Base-by-base conservation (phyloP, 2,797 vertebrate genomes). In the Lophotriccus pileatus region DNA sequence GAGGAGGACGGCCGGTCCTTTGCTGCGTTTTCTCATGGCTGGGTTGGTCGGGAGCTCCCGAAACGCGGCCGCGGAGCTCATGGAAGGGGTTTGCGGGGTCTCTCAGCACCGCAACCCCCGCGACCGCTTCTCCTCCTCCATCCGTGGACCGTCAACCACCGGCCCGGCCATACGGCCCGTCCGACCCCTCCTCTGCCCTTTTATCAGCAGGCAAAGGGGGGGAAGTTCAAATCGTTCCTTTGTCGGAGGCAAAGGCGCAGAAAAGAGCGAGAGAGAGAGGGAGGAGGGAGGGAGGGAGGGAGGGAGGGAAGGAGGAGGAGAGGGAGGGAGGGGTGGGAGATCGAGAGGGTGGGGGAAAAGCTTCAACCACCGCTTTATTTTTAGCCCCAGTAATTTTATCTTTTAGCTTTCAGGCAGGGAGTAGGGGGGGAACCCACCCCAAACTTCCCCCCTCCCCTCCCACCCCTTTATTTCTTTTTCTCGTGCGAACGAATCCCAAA, bases 151-250 rank as follows among this genome's bases (percentile, higher is more conserved):
- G n/a, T n/a, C n/a, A n/a, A n/a, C n/a, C n/a, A n/a, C n/a, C n/a
- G n/a, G n/a, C n/a, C n/a, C n/a, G n/a, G n/a, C n/a, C n/a, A n/a
- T n/a, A n/a, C 3, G 56, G 69, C 93, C 97, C 91, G 22, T 6
- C 46, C 46, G 94, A n/a, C 94, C 30, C 79, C 56, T 82, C 77
- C 43, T 55, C 46, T 94, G 70, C 90, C 90, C 69, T 72, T 88
- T 94, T 85, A 74, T 60, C 95, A 94, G 93, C 93, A 79, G 39
- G 39, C 11, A 11, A 37, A 11, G 37, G 37, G 37, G 19, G 94
- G 87, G 77, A 92, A 95, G 82, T 96, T 95, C 94, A 91, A 96
- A 97, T 95, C 63, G 93, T 55, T 92, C 94, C 97, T 97, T 97
- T 95, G 97, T 97, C 86, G 50, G 94, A 96, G 91, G 94, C 97